Conservation (phyloP, 2,113 vertebrate genomes). For the Hypomesus transpacificus region DNA sequence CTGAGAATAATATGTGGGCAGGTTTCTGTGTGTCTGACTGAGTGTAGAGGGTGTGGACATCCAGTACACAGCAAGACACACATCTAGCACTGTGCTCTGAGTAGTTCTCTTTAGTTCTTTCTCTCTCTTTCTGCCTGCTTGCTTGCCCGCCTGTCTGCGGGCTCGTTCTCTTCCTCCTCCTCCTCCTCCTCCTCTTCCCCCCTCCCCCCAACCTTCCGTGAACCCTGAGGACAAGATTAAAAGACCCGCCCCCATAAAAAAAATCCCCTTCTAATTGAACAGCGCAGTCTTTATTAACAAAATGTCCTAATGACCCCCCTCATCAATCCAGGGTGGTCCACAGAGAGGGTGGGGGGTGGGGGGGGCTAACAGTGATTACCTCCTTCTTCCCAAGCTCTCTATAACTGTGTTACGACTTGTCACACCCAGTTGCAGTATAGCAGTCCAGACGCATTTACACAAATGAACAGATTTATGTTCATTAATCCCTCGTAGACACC, state of each 20-base stretch:
- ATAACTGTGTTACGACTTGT: background rate
- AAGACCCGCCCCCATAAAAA: constrained; percentile 38
- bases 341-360: constrained; percentile 2
- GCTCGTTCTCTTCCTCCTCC: background rate
- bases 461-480: background rate
- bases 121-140: background rate
- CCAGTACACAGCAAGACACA: constrained; percentile 12
- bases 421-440: background rate
- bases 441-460: background rate
- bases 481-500: background rate
- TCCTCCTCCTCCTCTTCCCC: background rate
- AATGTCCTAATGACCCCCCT: constrained; percentile 24
- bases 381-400: background rate
- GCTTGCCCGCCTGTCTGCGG: background rate
- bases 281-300: constrained; percentile 43
- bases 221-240: constrained; percentile 33
- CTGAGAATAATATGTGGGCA: constrained; percentile 31
- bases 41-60: constrained; percentile 20
- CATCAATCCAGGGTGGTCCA: constrained; percentile 30
- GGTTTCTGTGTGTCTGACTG: constrained; percentile 32
- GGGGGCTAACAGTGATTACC: constrained; percentile 33
- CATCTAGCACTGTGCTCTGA: background rate
- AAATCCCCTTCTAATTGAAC: constrained; percentile 35
- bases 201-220: background rate
- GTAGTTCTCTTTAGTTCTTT: background rate